Base-by-base conservation (phyloP, 1,140 invertebrate genomes). In the Lepidotrigona ventralis region DNA sequence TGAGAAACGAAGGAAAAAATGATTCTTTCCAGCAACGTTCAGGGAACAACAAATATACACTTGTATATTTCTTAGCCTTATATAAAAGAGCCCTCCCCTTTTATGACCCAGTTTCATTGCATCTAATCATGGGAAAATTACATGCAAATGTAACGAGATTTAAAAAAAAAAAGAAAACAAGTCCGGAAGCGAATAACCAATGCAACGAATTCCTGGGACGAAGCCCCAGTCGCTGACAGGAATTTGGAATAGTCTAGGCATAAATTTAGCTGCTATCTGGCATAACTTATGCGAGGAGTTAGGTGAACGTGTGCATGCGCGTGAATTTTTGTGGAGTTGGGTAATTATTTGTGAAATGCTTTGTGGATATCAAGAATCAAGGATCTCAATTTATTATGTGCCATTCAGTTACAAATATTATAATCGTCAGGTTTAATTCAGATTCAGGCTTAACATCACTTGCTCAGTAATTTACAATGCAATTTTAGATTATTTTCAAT, bases 61-160 rank as follows among this genome's bases (percentile, higher is more conserved):
- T 60, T 14, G 0, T 12, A 2, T n/a, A 21, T 63, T 70, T 15
- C 29, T 14, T 19, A 1, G 15, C 54, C 17, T 74, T 84, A 73
- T 82, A 79, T 83, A 63, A 69, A 63, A 33, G 54, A 26, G 60
- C 29, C 14, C 54, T 33, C 11, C 56, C 39, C 46, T 26, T 69
- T 39, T 26, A 58, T 26, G 77, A 76, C 74, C 82, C 66, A 85
- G 39, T 85, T 82, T 76, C 66, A 56, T 75, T 54, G 76, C 82
- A 56, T 81, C 79, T 88, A 88, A 88, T 88, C 86, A 78, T 51
- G 12, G 54, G 60, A 2, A 23, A 72, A 79, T 86, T 82, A 69
- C 75, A 82, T 70, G 56, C 56, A 51, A 72, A 15, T 54, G 63
- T n/a, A 56, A 75, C 68, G 84, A 64, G 46, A 46, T 19, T 58